phyloP scores from a whole-genome alignment of 1,140 invertebrate species.

The Bombus sylvicola region DNA sequence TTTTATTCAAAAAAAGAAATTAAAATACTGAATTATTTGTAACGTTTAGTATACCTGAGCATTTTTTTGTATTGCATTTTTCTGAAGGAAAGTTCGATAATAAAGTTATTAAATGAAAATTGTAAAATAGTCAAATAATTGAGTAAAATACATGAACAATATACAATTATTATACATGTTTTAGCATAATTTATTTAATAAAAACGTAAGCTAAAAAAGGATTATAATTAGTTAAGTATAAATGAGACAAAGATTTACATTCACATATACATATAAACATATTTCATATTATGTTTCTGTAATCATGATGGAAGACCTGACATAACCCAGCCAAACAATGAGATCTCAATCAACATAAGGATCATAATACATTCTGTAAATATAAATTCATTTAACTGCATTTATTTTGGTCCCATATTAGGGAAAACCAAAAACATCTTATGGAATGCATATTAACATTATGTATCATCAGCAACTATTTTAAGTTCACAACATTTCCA shows the following conservation, averaged over 20 bases:
- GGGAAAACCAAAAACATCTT: conserved; percentile 40
- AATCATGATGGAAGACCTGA: conserved; percentile 55
- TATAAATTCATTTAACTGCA: conserved; percentile 38
- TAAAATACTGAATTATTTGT: not conserved
- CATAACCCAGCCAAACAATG: conserved; percentile 38
- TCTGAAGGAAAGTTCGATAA: not conserved
- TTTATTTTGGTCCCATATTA: conserved; percentile 53
- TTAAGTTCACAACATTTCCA: conserved; percentile 41
- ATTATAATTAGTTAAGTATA: conserved; percentile 40
- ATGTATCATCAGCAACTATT: conserved; percentile 29
- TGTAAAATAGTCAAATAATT: not conserved
- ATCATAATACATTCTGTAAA: not conserved
- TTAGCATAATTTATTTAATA: conserved; percentile 42
- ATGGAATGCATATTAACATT: conserved; percentile 17
- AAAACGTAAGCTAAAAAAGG: conserved; percentile 19
- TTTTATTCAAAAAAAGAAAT: not conserved
- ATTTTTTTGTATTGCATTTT: not conserved
- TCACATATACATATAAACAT: not conserved
- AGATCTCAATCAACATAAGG: conserved; percentile 32
- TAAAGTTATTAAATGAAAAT: not conserved
- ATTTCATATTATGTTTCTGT: conserved; percentile 18
- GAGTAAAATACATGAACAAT: not conserved
- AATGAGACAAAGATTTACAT: conserved; percentile 10
- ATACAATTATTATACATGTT: conserved; percentile 3
- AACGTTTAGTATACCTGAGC: not conserved